Percentiles rank a stretch among this genome's conserved stretches.
Evolutionary conservation across 2,888 invertebrate species (phyloP).

Genomic region (Adelphocoris suturalis): DNA sequence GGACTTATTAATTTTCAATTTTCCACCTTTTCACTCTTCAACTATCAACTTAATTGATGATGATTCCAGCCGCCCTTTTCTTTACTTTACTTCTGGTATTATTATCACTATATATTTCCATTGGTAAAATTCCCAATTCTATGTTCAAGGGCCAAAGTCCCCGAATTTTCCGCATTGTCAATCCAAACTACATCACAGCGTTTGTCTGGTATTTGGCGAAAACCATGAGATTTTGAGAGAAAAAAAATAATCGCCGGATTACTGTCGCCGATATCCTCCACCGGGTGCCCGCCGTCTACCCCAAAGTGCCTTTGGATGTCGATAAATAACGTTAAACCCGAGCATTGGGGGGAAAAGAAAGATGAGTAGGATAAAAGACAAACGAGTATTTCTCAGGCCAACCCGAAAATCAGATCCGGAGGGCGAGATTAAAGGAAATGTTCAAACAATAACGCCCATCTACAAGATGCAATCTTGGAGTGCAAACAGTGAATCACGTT

Average conservation of each 20-base stretch:
- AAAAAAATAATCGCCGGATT: not conserved
- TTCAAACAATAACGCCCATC: constrained; percentile 70
- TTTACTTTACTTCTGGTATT: too few species aligned
- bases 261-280: not conserved
- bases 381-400: constrained; percentile 43
- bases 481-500: constrained; percentile 70
- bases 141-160: too few species aligned
- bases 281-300: not conserved
- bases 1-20: too few species aligned
- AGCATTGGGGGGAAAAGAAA: not conserved
- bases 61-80: too few species aligned
- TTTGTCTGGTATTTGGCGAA: not conserved
- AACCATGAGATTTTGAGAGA: constrained; percentile 1
- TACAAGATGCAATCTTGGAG: constrained; percentile 69
- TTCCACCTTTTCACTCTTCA: too few species aligned
- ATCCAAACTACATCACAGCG: too few species aligned
- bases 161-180: too few species aligned
- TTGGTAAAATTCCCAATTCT: too few species aligned
- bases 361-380: constrained; percentile 58
- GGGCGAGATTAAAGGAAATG: constrained; percentile 70
- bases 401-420: constrained; percentile 69
- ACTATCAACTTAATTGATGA: too few species aligned
- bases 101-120: too few species aligned
- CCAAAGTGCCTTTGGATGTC: constrained; percentile 24
- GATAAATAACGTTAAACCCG: constrained; percentile 48